phyloP scores from a whole-genome alignment of 2,888 invertebrate genomes.

The Drosophila colorata region DNA sequence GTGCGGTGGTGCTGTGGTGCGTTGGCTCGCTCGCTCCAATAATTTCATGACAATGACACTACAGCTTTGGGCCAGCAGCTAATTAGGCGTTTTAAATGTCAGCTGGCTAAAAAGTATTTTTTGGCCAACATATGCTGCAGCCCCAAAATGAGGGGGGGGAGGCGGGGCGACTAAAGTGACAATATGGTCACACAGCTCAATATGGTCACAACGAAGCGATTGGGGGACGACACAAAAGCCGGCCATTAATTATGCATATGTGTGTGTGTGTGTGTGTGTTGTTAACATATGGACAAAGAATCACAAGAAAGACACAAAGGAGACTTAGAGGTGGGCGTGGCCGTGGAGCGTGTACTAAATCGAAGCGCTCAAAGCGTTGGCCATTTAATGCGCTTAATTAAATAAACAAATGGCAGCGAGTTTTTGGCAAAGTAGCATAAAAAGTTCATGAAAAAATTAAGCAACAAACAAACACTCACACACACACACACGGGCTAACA shows the following conservation, averaged over 20 bases:
- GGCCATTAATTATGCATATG: slow-evolving; percentile 72
- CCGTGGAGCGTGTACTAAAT: slow-evolving; percentile 16
- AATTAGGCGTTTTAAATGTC: slow-evolving; percentile 79
- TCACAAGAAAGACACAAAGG: not conserved
- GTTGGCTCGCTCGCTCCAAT: slow-evolving; percentile 59
- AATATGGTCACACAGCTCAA: slow-evolving; percentile 50
- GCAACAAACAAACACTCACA: slow-evolving; percentile 20
- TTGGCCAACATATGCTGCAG: slow-evolving; percentile 51
- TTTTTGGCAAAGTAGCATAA: slow-evolving; percentile 51
- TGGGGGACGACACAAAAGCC: slow-evolving; percentile 36
- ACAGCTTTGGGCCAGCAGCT: slow-evolving; percentile 47
- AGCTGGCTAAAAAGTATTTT: slow-evolving; percentile 34
- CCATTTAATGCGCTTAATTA: slow-evolving; percentile 79
- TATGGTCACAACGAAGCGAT: slow-evolving; percentile 49
- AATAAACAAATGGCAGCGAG: slow-evolving; percentile 73
- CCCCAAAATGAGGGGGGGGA: slow-evolving; percentile 12
- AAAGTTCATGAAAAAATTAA: slow-evolving; percentile 48
- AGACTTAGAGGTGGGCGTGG: not conserved
- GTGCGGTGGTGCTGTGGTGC: slow-evolving; percentile 12
- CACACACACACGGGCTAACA: slow-evolving; percentile 5
- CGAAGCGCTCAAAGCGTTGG: slow-evolving; percentile 22
- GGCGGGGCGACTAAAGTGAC: slow-evolving; percentile 28
- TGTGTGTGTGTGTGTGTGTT: slow-evolving; percentile 41
- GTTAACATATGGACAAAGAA: slow-evolving; percentile 56
- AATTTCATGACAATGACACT: slow-evolving; percentile 64